Evolutionary conservation across 30 jellyfish, hydroid and myxozoan genomes (phyloP), one percentile per base, ranked within the genome.

Genomic region (Euphysa ruthae): DNA sequence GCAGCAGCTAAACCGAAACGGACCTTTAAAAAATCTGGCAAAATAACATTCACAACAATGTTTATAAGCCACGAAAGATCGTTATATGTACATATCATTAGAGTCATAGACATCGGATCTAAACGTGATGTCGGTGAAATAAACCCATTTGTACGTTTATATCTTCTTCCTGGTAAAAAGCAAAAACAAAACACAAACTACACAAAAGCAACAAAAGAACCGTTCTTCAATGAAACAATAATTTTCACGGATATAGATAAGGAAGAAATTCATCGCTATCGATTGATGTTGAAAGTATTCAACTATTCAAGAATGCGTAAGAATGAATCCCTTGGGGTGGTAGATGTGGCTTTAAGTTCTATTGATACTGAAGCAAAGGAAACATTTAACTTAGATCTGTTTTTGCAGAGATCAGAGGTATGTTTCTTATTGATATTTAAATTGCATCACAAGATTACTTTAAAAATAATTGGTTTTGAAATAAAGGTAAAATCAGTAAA

Each of bases 101-200:
- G 92, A 19, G 94, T 83, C 13, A 49, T 43, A 32, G 94, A 73
- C 35, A 34, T 86, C 20, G 94, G 86, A 12, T 55, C 52, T 18
- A 65, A 85, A 43, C 72, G 60, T 16, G 93, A 64, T 0, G 73
- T 33, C 35, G 63, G 65, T 46, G 78, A 65, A 5, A 61, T 80
- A 29, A 73, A 70, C 63, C 93, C 97, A 0, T 88, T 88, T 49
- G 93, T 88, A 16, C 49, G 90, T 1, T 30, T 81, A 4, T 79
- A 88, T 52, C 82, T 88, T n/a, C 43, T 75, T 14, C 97, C 97
- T 7, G 97, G 97, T 3, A 88, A 81, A 74, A 55, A 42, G 61
- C 94, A 80, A 51, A 88, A 81, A 49, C 97, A 88, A 58, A 86
- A 79, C 44, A 88, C 97, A 2, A 74, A 88, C 44, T 78, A 50